Conservation (phyloP, 2,113 vertebrate genomes). For the Callipepla californica region DNA sequence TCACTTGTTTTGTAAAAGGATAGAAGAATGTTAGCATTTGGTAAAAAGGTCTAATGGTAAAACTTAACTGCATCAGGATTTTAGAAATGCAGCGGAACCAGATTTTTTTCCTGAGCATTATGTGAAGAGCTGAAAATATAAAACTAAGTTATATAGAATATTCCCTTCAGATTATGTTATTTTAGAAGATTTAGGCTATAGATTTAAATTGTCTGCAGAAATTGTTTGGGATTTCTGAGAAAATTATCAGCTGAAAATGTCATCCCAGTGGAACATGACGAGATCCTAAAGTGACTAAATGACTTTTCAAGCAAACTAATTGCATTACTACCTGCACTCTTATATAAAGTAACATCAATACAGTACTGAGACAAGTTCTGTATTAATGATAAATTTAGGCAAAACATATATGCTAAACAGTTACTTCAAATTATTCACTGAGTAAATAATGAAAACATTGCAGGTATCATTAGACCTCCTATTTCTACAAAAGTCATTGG, state of each 20-base stretch:
- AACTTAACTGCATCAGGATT: not conserved
- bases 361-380: not conserved
- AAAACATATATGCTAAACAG: not conserved
- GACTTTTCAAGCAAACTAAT: not conserved
- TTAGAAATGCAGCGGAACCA: not conserved
- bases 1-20: constrained; percentile 24
- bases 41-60: not conserved
- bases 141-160: not conserved
- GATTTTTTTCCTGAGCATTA: not conserved
- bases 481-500: not conserved
- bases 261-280: not conserved
- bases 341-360: not conserved
- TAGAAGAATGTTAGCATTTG: not conserved
- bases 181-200: not conserved
- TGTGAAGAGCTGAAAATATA: not conserved
- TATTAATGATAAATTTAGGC: not conserved
- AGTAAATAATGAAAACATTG: not conserved
- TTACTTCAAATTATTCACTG: not conserved
- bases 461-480: not conserved
- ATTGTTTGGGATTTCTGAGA: not conserved
- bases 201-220: not conserved
- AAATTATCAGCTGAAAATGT: not conserved
- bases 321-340: not conserved
- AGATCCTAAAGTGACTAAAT: not conserved
- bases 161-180: not conserved